Evolutionary conservation across 92 coral and sea anemone species (phyloP).

Genomic region (Scolanthus callimorphus): DNA sequence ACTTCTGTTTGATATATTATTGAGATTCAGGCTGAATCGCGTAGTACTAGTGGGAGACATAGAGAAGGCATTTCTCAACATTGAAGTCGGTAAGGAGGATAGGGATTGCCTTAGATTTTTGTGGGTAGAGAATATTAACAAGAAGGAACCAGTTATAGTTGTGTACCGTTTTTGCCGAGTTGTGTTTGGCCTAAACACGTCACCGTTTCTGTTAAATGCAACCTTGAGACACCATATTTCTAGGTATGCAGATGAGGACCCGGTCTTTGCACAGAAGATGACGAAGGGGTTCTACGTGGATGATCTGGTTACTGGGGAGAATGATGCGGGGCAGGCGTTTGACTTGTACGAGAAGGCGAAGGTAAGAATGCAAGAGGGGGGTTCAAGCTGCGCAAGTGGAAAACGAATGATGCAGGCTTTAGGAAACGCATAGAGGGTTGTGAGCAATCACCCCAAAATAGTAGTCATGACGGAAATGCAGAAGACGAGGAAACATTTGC

Average conservation of each 20-base stretch:
- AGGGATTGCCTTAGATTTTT: constrained; percentile 41
- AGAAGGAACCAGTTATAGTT: constrained; percentile 1
- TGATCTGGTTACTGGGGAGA: constrained; percentile 51
- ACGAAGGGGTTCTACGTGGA: constrained; percentile 41
- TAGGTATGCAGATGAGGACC: constrained; percentile 30
- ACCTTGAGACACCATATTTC: constrained; percentile 52
- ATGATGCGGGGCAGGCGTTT: neutral
- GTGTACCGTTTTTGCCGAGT: constrained; percentile 46
- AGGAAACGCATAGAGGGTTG: neutral
- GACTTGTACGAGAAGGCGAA: constrained; percentile 2
- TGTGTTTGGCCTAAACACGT: constrained; percentile 54
- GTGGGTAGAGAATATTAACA: constrained; percentile 38
- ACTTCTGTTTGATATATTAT: no score
- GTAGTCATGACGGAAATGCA: neutral
- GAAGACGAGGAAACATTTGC: no score
- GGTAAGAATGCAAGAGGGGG: neutral
- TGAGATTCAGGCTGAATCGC: no score
- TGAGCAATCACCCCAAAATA: neutral
- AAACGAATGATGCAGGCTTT: neutral
- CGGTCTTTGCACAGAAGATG: constrained; percentile 41
- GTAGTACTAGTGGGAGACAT: neutral
- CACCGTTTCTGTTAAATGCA: constrained; percentile 58
- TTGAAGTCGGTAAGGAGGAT: constrained; percentile 31
- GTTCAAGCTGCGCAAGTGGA: neutral
- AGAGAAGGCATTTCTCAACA: constrained; percentile 2